Evolutionary conservation across 2,113 vertebrate species (phyloP), one percentile per base, ranked within the genome.

Genomic region (Eurystomus gularis): DNA sequence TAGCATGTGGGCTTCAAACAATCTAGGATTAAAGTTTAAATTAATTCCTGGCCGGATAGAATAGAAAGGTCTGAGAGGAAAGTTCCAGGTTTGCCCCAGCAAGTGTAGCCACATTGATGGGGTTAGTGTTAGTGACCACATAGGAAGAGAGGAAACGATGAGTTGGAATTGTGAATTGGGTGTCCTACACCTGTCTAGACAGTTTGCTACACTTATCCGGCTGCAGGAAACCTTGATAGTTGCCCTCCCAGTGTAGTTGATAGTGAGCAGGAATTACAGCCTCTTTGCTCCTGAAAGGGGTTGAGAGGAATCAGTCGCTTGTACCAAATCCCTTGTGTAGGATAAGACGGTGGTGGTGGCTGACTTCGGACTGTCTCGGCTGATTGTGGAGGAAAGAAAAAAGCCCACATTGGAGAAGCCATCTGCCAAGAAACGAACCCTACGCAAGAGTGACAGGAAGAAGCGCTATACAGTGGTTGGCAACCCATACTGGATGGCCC

Each of bases 401-500:
- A 99, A 98, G 83, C 98, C 99, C 19, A 91, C 97, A 3, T 71
- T 98, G 37, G 99, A 99, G 86, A 99, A 99, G 75, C 97, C 98
- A 0, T 94, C 98, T 18, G 98, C 96, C 81, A 99, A 99, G 98
- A 99, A 99, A 86, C 98, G 99, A 16, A 97, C 98, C 26, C 98
- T 99, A 49, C 98, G 98, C 82, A 99, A 99, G 66, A 98, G 98
- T 4, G 99, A 99, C 97, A 98, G 99, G 65, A 99, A 99, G 76
- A 99, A 99, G 94, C 98, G 99, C 88, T 99, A 99, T 96, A 99
- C 99, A 0, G 99, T 99, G 42, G 99, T 99, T 37, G 99, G 99
- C 88, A 99, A 99, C 97, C 99, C 99, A 0, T 99, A 99, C 96
- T 99, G 99, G 99, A 99, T 99, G 99, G 99, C 99, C 39, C 99